These are phyloP conservation scores for Aplysia californica DNA, from an alignment of 1,140 invertebrate genomes.

Conservation along the genomic window DNA sequence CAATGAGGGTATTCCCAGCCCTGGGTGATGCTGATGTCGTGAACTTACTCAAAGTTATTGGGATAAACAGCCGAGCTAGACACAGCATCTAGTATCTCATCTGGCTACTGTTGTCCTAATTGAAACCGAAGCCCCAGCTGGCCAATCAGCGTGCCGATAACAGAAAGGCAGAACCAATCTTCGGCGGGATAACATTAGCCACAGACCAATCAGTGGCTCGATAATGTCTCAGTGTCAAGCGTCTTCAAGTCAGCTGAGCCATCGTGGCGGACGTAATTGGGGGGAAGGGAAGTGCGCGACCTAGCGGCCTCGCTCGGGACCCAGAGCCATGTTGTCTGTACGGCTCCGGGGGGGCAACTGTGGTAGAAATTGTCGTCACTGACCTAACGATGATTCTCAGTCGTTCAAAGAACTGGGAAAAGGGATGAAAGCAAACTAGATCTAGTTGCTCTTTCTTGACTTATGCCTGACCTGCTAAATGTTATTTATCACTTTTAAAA, in stretches of 20 bases:
- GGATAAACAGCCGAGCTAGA: not conserved
- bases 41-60: not conserved
- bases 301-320: no score
- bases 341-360: no score
- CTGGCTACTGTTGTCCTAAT: slow-evolving; percentile 8
- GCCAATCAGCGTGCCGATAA: slow-evolving; percentile 18
- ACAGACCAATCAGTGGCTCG: not conserved
- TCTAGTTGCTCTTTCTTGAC: no score
- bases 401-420: no score
- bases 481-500: no score
- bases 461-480: no score
- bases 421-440: no score
- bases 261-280: not conserved
- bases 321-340: no score
- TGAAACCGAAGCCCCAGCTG: slow-evolving; percentile 10
- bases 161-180: slow-evolving; percentile 4
- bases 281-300: no score
- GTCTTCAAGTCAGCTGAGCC: not conserved
- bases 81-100: not conserved
- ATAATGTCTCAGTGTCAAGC: slow-evolving; percentile 10
- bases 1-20: not conserved
- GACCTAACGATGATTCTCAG: no score
- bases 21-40: not conserved
- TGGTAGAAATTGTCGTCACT: no score
- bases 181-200: not conserved